Evolutionary conservation across 1,140 invertebrate species (phyloP), one percentile per base, ranked within the genome.

Genomic region (Sitophilus oryzae): DNA sequence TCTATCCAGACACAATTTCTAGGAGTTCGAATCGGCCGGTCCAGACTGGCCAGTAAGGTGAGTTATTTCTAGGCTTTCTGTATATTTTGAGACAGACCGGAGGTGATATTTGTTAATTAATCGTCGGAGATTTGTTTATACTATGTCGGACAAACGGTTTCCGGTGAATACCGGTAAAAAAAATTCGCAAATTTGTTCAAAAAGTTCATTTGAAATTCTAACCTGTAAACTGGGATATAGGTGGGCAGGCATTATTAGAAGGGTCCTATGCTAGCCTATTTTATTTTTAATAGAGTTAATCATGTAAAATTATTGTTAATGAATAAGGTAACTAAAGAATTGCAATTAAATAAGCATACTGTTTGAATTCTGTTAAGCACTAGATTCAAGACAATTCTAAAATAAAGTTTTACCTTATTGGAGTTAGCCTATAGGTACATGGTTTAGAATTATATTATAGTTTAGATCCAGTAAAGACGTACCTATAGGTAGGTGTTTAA

Each of bases 1-100:
- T 54, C 25, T 9, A 34, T 35, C 16, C 14, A 35, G 41, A 43
- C n/a, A 25, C 43, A 52, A 52, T 44, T 34, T 37, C 20, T 25
- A 15, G 8, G 50, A 21, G 1, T 37, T 18, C 10, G 3, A 43
- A 48, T 48, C 45, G 48, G 38, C 52, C 52, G 52, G 52, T 55
- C 45, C 52, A 56, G 14, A 51, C 54, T 51, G 42, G 35, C 48
- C 16, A 38, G 40, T 30, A 38, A 56, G 54, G 54, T 56, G 34
- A 56, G 53, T 16, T 5, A 19, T 8, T n/a, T n/a, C 37, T 34
- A 40, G 5, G 23, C 15, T 56, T 42, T 37, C 22, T 16, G 41
- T 49, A 35, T 14, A 37, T 52, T 21, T 21, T n/a, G 9, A 21
- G 14, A 20, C 38, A 15, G 5, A 15, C 22, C 37, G 54, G 54